These are phyloP conservation scores for Idaea dimidiata DNA, from an alignment of 2,888 invertebrate genomes.

Conservation along the genomic window DNA sequence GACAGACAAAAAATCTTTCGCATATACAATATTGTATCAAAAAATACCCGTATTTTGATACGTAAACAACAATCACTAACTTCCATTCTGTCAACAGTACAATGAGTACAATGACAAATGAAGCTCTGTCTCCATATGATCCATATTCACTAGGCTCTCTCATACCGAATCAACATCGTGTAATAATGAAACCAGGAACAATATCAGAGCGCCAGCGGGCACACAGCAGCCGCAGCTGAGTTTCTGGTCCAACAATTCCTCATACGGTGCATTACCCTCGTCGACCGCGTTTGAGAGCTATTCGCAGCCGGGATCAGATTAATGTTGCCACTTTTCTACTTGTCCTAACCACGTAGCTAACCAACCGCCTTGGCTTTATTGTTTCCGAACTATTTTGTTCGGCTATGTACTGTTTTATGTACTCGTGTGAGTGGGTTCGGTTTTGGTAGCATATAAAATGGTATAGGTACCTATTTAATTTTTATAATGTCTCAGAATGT, in stretches of 20 bases:
- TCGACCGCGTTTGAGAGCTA: conserved; percentile 73
- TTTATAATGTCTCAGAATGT: background rate
- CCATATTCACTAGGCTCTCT: background rate
- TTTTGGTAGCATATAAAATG: background rate
- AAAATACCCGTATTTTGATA: background rate
- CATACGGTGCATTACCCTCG: conserved; percentile 75
- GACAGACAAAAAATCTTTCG: no score
- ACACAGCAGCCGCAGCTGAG: conserved; percentile 46
- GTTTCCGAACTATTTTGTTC: conserved; percentile 22
- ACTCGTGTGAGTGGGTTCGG: background rate
- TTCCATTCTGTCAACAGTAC: background rate
- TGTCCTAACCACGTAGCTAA: conserved; percentile 64
- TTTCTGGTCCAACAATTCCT: conserved; percentile 68
- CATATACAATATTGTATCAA: background rate
- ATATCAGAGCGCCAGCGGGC: conserved; percentile 32
- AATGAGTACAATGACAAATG: conserved; percentile 1
- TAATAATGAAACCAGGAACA: background rate
- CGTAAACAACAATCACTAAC: background rate
- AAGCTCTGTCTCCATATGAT: background rate
- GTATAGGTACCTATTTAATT: background rate
- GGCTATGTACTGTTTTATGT: background rate
- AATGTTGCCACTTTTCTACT: conserved; percentile 77
- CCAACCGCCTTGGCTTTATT: conserved; percentile 35
- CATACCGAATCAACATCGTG: background rate
- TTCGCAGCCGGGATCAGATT: conserved; percentile 75